These are phyloP conservation scores for Ceratitis capitata DNA, from an alignment of 1,140 invertebrate species.

Conservation along the genomic window DNA sequence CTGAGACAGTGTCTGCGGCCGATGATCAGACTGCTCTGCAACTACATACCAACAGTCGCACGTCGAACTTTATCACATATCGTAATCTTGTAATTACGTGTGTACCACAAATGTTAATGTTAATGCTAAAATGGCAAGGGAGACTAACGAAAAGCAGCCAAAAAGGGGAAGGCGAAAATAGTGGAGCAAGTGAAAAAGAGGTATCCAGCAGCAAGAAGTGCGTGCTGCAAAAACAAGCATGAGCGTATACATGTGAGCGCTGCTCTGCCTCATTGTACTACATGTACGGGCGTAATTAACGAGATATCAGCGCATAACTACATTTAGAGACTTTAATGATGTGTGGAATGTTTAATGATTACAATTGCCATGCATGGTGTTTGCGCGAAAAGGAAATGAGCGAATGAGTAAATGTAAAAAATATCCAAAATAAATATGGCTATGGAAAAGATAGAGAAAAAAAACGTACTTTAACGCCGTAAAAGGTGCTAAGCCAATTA, in stretches of 20 bases:
- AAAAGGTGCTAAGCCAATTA: neutral
- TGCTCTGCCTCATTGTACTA: neutral
- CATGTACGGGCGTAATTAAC: conserved; percentile 33
- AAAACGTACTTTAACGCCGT: neutral
- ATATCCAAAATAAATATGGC: neutral
- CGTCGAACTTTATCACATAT: conserved; percentile 33
- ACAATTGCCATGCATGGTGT: neutral
- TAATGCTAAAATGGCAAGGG: neutral
- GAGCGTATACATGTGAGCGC: neutral
- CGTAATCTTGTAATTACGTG: conserved; percentile 41
- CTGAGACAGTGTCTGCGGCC: neutral
- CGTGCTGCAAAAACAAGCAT: neutral
- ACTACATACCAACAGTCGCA: neutral
- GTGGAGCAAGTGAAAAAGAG: neutral
- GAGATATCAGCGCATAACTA: conserved; percentile 37
- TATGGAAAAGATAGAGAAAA: neutral
- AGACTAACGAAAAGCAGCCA: neutral
- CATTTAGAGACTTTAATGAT: conserved; percentile 23
- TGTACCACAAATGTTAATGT: conserved; percentile 36
- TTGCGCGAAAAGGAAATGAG: neutral
- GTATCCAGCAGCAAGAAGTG: neutral
- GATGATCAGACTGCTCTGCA: neutral
- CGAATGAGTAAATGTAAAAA: neutral
- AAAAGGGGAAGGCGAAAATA: neutral
- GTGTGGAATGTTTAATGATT: conserved; percentile 30